Conservation (phyloP, 2,888 invertebrate genomes). For the Trichacis sp. region DNA sequence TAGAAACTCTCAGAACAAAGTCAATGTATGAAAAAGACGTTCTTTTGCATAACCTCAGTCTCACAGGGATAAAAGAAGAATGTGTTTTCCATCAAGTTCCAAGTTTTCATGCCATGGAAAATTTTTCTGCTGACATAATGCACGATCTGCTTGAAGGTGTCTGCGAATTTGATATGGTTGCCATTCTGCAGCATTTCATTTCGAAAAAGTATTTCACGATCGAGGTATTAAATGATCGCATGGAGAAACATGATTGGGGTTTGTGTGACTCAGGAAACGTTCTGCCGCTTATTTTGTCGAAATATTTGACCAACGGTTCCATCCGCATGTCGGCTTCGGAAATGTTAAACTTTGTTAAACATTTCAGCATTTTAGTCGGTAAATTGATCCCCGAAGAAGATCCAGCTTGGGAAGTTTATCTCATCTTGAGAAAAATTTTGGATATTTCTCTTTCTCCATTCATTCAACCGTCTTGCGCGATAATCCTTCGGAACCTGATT, state of each 20-base stretch:
- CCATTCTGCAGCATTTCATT: no score
- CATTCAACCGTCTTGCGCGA: conserved; percentile 15
- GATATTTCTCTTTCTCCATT: conserved; percentile 12
- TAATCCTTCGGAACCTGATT: conserved; percentile 21
- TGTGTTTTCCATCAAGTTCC: no score
- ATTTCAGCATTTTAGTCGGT: conserved; percentile 35
- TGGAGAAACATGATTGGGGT: not conserved
- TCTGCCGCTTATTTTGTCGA: not conserved
- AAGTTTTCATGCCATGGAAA: not conserved
- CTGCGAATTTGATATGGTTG: no score
- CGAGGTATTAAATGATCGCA: no score
- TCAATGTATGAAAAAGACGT: no score
- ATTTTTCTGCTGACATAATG: not conserved
- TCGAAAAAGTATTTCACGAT: no score
- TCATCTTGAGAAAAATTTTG: conserved; percentile 25
- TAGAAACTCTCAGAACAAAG: no score
- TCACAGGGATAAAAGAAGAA: no score
- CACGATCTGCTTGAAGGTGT: not conserved
- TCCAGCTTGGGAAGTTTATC: conserved; percentile 29
- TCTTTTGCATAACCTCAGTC: no score
- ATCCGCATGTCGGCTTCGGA: conserved; percentile 30
- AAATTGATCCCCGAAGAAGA: conserved; percentile 28
- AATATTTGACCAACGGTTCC: not conserved
- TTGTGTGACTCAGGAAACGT: not conserved
- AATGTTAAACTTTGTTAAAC: conserved; percentile 32